Evolutionary conservation across 2,888 invertebrate species (phyloP), one percentile per base, ranked within the genome.

Genomic region (Hydraecia micacea): DNA sequence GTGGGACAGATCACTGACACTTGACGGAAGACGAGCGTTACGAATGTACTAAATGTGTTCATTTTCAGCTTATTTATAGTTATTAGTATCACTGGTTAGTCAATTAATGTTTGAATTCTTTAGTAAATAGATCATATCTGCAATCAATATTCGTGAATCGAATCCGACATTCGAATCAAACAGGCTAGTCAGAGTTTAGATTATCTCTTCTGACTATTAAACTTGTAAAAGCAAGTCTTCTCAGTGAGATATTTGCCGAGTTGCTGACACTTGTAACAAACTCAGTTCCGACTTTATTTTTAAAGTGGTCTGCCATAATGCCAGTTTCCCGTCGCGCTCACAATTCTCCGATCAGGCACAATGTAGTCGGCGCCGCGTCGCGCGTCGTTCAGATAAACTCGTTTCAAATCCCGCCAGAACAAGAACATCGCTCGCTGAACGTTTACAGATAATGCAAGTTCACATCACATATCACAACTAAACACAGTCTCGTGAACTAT

Each of bases 211-310:
- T 15, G 25, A 62, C 39, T 77, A 8, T 28, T 13, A n/a, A 46
- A n/a, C 46, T 79, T 55, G 25, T 79, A 62, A 32, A 52, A 32
- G 2, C 5, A 52, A 55, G 28, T 65, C 42, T 21, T 65, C 18
- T 36, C 63, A 28, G 18, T 9, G 32, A 70, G n/a, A 15, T 46
- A 39, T 73, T 49, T 49, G 18, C 36, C 4, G 55, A 25, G 11
- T n/a, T 55, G n/a, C 55, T 36, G 58, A 58, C 58, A 49, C 58
- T 49, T 49, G 11, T 55, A 58, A 39, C 39, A 58, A 60, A 79
- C 46, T 80, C 46, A 49, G 25, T 60, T 21, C 32, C n/a, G 58
- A 65, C 28, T 72, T 65, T 63, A 55, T 79, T 80, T 69, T 36
- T 58, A 46, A 63, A 71, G 70, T 78, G 52, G n/a, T 25, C 11